Percentiles rank a stretch among this genome's conserved stretches.
Conservation (phyloP, 1,140 invertebrate species). For the Drosophila bipectinata region DNA sequence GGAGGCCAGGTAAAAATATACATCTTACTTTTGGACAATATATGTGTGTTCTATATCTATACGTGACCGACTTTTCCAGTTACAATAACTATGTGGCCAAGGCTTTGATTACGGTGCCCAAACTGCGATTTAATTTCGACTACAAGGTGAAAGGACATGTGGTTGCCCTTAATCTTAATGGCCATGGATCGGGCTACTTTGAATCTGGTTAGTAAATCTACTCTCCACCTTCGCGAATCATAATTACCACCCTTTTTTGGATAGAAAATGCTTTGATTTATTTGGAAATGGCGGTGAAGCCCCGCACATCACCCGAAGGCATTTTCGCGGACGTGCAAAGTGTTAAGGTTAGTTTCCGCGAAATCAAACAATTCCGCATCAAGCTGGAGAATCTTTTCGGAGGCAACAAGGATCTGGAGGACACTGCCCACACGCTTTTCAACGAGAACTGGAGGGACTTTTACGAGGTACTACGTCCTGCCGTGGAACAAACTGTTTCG, state of each 20-base stretch:
- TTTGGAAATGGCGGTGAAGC: conserved; percentile 85
- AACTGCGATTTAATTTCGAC: conserved; percentile 88
- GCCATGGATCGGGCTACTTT: conserved; percentile 88
- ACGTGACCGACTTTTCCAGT: conserved; percentile 10
- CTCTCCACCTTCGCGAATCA: neutral
- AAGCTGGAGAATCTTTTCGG: conserved; percentile 59
- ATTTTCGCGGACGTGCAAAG: conserved; percentile 86
- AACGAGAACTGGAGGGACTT: conserved; percentile 72
- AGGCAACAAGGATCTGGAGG: conserved; percentile 69
- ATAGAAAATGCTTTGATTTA: conserved; percentile 86
- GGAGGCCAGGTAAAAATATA: conserved; percentile 44
- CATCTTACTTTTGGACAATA: too few species aligned
- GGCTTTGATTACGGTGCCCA: conserved; percentile 84
- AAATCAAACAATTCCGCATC: conserved; percentile 68
- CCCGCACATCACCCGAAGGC: conserved; percentile 85
- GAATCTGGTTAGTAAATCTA: conserved; percentile 85
- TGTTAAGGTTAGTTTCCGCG: conserved; percentile 42
- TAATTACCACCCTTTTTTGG: neutral
- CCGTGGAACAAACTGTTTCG: conserved; percentile 87
- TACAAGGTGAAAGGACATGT: conserved; percentile 89
- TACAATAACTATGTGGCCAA: conserved; percentile 34
- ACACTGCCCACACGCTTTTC: conserved; percentile 63
- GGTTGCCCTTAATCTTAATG: conserved; percentile 87
- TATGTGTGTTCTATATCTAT: too few species aligned
- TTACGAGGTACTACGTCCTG: conserved; percentile 85